Conservation (phyloP, 2,888 invertebrate species). For the Abscondita cerata region DNA sequence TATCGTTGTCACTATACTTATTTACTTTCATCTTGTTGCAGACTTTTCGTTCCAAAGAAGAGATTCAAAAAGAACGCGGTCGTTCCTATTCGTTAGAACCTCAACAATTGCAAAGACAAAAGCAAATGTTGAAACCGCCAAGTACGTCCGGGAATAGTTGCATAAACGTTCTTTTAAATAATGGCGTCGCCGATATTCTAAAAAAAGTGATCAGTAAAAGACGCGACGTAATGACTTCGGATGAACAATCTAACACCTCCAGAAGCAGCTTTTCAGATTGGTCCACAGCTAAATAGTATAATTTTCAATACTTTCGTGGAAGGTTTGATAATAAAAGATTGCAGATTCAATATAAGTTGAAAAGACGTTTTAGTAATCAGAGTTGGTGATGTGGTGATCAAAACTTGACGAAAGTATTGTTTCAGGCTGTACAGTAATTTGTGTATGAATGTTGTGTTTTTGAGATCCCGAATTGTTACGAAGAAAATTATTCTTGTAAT, state of each 20-base stretch:
- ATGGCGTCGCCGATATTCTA: conserved; percentile 56
- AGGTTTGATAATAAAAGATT: neutral
- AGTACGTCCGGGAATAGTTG: conserved; percentile 53
- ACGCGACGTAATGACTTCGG: conserved; percentile 51
- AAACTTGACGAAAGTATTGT: no score
- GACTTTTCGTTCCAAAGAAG: conserved; percentile 52
- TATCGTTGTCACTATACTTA: neutral
- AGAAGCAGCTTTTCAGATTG: conserved; percentile 57
- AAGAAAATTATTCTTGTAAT: no score
- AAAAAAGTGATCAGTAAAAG: conserved; percentile 56
- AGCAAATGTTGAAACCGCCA: conserved; percentile 46
- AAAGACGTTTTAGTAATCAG: conserved; percentile 3
- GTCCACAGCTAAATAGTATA: conserved; percentile 42
- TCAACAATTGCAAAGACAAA: conserved; percentile 51
- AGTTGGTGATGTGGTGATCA: conserved; percentile 1
- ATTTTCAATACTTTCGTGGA: conserved; percentile 10
- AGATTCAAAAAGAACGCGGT: conserved; percentile 48
- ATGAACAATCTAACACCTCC: conserved; percentile 45
- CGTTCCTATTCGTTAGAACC: conserved; percentile 50
- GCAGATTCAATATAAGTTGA: conserved; percentile 4
- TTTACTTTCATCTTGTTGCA: conserved; percentile 38
- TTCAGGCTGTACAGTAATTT: no score
- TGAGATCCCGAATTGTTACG: no score
- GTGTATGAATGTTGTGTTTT: no score
- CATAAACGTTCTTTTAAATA: conserved; percentile 55